Conservation (phyloP, 2,888 invertebrate species). For the Emmelina monodactyla region DNA sequence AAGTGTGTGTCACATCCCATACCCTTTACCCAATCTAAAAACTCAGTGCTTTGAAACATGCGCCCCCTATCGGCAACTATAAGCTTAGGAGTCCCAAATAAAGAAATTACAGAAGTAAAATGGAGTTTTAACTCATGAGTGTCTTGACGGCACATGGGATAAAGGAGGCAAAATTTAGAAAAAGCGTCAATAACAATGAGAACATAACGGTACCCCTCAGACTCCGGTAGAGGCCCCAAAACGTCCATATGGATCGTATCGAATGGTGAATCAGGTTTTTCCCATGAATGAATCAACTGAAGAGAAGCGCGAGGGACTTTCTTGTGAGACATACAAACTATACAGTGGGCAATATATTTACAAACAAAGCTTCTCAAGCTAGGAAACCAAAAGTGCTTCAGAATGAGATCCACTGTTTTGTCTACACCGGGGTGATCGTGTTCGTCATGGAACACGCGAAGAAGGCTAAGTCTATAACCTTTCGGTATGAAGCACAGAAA, state of each 20-base stretch:
- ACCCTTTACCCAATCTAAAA: constrained; percentile 9
- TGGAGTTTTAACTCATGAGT: constrained; percentile 13
- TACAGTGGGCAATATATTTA: constrained; percentile 4
- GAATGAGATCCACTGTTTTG: constrained; percentile 11
- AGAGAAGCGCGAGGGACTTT: constrained; percentile 12
- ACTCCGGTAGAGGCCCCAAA: constrained; percentile 15
- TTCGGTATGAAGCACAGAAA: constrained; percentile 6
- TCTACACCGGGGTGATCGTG: constrained; percentile 10
- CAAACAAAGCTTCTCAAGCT: constrained; percentile 2
- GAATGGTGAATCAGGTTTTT: constrained; percentile 16
- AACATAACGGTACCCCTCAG: constrained; percentile 11
- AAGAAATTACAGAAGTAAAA: constrained; percentile 10
- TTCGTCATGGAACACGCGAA: constrained; percentile 7
- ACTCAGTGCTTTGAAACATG: constrained; percentile 17
- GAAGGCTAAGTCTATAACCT: constrained; percentile 6
- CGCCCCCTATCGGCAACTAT: constrained; percentile 17
- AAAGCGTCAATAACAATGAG: constrained; percentile 17
- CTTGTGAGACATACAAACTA: constrained; percentile 12
- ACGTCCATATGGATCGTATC: constrained; percentile 11
- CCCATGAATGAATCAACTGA: constrained; percentile 16
- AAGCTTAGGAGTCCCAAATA: constrained; percentile 16
- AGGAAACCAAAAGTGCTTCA: constrained; percentile 16
- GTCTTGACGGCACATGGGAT: constrained; percentile 17
- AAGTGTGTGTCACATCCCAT: constrained; percentile 14
- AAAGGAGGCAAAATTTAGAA: constrained; percentile 17